Evolutionary conservation across 2,113 vertebrate species (phyloP).

Genomic region (human): GRCh38 chr7:66216001-66216500

Average conservation of each 20-base stretch:
- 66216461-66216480: background rate
- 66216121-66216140: background rate
- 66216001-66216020: too few relatives aligned
- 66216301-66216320: background rate
- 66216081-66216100: background rate
- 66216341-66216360: background rate
- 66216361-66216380: background rate
- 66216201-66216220: background rate
- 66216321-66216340: background rate
- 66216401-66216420: background rate
- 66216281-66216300: slow-evolving; percentile 1
- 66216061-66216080: background rate
- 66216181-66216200: background rate
- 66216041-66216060: too few relatives aligned
- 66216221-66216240: background rate
- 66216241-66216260: background rate
- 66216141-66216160: slow-evolving; percentile 8
- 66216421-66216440: background rate
- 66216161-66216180: background rate
- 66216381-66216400: background rate
- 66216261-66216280: background rate
- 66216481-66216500: too few relatives aligned
- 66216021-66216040: too few relatives aligned
- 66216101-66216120: background rate
- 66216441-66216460: background rate